phyloP scores from a whole-genome alignment of 2,113 vertebrate genomes.

The Nesoenas mayeri region DNA sequence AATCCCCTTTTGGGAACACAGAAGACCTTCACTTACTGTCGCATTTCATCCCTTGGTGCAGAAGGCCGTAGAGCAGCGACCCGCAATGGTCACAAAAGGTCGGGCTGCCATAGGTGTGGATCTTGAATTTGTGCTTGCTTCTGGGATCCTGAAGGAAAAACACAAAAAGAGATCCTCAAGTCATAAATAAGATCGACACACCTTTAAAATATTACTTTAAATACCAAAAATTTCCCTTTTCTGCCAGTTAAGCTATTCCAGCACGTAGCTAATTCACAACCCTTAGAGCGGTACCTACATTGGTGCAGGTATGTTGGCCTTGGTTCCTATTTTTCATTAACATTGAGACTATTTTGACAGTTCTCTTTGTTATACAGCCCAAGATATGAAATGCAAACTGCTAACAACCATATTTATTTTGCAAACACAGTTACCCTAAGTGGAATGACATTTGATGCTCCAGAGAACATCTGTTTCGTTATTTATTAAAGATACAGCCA shows the following conservation, averaged over 20 bases:
- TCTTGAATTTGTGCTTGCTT: constrained; percentile 99
- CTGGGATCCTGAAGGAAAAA: constrained; percentile 85
- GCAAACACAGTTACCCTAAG: neutral
- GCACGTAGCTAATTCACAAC: rapidly evolving
- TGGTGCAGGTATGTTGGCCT: neutral
- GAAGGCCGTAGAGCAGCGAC: constrained; percentile 93
- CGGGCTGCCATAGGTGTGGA: constrained; percentile 94
- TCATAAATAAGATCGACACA: rapidly evolving
- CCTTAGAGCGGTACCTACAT: rapidly evolving
- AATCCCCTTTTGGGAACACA: neutral
- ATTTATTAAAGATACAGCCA: constrained; percentile 1
- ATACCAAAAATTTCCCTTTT: neutral
- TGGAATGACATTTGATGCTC: neutral
- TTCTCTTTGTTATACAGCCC: neutral
- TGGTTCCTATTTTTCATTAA: neutral
- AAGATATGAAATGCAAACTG: neutral
- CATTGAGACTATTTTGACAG: neutral
- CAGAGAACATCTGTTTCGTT: constrained; percentile 12
- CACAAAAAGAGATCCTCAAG: neutral
- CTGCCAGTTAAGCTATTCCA: neutral
- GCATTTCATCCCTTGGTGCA: constrained; percentile 99
- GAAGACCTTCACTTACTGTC: constrained; percentile 87
- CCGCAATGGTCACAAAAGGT: constrained; percentile 98
- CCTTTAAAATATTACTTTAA: neutral
- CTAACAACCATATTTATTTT: neutral